Base-by-base conservation (phyloP, 1,140 invertebrate species). In the Pogonomyrmex barbatus region DNA sequence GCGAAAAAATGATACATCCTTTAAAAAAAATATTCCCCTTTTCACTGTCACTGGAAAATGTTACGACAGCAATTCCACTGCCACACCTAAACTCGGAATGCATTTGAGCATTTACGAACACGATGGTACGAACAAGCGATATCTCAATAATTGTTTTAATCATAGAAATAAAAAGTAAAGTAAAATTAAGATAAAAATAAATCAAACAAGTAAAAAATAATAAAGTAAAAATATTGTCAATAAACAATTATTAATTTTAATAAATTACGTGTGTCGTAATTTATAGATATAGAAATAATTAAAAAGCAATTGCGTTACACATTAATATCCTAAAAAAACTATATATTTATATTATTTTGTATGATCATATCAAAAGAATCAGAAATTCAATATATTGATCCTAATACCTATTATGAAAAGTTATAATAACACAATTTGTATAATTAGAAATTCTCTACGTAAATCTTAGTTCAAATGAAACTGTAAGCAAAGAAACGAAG, bases 1-100 rank as follows among this genome's bases (percentile, higher is more conserved):
- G 52, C 47, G 54, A 86, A 88, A 85, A 79, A 47, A 50, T 68
- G 39, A 75, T 79, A 70, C 24, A 65, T 42, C 17, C 14, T 24
- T 68, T 47, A 50, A 68, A 67, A 63, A 63, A 36, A 58, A 62
- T 54, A 89, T 65, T 42, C 58, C 6, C 12, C 36, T 79, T 81
- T 76, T 24, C 24, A 24, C 83, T 67, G 50, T 50, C 30, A 45
- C 6, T 24, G 17, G 45, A 54, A 81, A 68, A n/a, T 47, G 24
- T 47, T 56, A 52, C 17, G 33, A 54, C 24, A 45, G 17, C 17
- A 78, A 5, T n/a, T 45, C 4, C 8, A 8, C 24, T 12, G 17
- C 36, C 24, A 42, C 8, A 12, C 33, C 47, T 77, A 47, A 62
- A 33, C 3, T 76, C 30, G 2, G 39, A 58, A 17, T 42, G 14